A percentile compares a stretch with the other conserved stretches of the same genome.
These are phyloP conservation scores for human DNA, from an alignment of 2,113 vertebrate species.

Conservation along the genomic window DNA sequence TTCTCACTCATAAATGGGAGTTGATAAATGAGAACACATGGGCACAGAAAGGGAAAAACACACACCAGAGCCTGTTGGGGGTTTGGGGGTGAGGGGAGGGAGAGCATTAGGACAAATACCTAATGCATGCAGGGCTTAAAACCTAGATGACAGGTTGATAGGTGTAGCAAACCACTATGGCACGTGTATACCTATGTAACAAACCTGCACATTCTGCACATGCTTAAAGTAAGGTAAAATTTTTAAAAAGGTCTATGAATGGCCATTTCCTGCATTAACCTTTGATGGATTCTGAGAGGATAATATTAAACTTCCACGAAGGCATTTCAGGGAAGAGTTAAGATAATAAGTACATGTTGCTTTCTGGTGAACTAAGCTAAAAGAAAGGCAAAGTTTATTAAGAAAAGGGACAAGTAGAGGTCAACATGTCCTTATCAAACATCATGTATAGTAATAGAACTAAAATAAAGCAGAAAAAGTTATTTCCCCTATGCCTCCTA, in stretches of 20 bases:
- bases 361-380: slow-evolving; percentile 12
- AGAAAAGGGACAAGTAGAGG: not conserved
- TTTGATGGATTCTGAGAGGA: not conserved
- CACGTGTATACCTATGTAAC: no score
- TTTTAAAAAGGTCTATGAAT: not conserved
- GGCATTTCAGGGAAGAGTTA: not conserved
- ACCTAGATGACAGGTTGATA: no score
- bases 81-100: no score
- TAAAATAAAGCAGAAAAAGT: not conserved
- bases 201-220: no score
- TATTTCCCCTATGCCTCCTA: not conserved
- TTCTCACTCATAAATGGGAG: no score
- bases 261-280: not conserved
- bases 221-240: no score
- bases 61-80: no score
- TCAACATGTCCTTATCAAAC: not conserved
- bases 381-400: slow-evolving; percentile 15
- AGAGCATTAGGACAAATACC: no score
- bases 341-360: not conserved
- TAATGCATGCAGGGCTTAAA: no score
- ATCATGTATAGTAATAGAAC: not conserved
- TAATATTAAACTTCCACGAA: not conserved
- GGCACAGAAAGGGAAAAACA: no score
- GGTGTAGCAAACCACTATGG: no score
- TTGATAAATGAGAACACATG: no score